These are phyloP conservation scores for Periophthalmodon schlosseri DNA, from an alignment of 2,113 vertebrate genomes.

Conservation along the genomic window DNA sequence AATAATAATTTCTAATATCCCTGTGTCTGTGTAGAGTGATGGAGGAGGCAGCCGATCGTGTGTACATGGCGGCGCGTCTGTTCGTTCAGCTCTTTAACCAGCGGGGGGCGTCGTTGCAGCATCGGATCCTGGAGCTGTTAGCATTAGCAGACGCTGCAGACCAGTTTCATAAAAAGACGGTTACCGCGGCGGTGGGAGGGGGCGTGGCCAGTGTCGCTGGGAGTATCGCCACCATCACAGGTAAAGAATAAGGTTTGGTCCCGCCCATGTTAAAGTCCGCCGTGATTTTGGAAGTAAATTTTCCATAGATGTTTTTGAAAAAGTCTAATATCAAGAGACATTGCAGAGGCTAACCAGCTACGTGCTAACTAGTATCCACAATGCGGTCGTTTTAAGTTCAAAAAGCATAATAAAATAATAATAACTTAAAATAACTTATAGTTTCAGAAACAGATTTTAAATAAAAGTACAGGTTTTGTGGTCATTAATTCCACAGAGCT, in stretches of 20 bases:
- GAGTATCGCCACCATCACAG: slow-evolving; percentile 73
- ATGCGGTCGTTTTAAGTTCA: no score
- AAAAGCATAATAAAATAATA: no score
- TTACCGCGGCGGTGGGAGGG: slow-evolving; percentile 67
- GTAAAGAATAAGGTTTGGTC: not conserved
- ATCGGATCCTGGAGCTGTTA: slow-evolving; percentile 66
- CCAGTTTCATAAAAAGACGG: slow-evolving; percentile 69
- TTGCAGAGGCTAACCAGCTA: no score
- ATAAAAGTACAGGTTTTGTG: no score
- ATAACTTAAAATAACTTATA: no score
- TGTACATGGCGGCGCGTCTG: slow-evolving; percentile 75
- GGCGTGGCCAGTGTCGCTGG: slow-evolving; percentile 75
- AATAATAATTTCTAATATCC: no score
- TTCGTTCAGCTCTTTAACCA: slow-evolving; percentile 75
- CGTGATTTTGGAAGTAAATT: no score
- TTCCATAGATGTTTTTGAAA: no score
- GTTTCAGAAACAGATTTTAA: no score
- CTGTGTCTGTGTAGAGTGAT: slow-evolving; percentile 50
- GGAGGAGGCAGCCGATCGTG: slow-evolving; percentile 72
- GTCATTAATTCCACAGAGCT: no score
- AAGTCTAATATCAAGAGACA: no score
- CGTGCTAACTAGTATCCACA: no score
- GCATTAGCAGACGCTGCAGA: slow-evolving; percentile 65
- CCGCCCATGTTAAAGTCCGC: not conserved
- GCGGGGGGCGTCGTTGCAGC: slow-evolving; percentile 64